Percentiles rank a stretch among this genome's conserved stretches.
Evolutionary conservation across 2,113 vertebrate species (phyloP).

Genomic region (Clupea harengus): DNA sequence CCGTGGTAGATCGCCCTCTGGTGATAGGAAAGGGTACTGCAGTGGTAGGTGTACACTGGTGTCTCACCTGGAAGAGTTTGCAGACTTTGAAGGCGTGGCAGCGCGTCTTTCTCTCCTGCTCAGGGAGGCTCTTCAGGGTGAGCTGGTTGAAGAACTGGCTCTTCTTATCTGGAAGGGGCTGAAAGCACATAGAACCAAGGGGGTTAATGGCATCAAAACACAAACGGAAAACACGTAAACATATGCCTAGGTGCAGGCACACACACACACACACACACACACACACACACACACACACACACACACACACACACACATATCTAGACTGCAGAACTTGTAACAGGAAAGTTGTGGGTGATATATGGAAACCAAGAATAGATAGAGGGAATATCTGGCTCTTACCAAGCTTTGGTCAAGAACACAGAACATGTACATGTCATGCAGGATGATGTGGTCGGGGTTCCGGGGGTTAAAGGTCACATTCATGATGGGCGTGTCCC

Average conservation of each 20-base stretch:
- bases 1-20: not conserved
- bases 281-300: too few relatives aligned
- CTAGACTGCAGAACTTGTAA: not conserved
- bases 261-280: too few relatives aligned
- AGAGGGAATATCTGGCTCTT: conserved; percentile 43
- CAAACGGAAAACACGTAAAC: not conserved
- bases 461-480: conserved; percentile 82
- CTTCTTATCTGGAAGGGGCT: conserved; percentile 82
- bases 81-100: conserved; percentile 92
- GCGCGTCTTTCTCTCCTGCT: conserved; percentile 60
- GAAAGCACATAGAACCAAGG: not conserved
- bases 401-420: conserved; percentile 91
- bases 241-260: too few relatives aligned
- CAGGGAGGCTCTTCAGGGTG: conserved; percentile 75
- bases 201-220: not conserved
- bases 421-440: conserved; percentile 89
- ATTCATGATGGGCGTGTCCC: conserved; percentile 84
- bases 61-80: conserved; percentile 85
- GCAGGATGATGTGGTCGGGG: conserved; percentile 80
- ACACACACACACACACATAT: not conserved
- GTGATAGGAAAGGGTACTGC: not conserved
- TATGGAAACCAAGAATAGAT: too few relatives aligned
- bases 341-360: too few relatives aligned
- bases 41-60: too few relatives aligned
- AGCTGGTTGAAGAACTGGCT: conserved; percentile 76